Base-by-base conservation (phyloP, 2,888 invertebrate species). In the Cephus sareptanus region DNA sequence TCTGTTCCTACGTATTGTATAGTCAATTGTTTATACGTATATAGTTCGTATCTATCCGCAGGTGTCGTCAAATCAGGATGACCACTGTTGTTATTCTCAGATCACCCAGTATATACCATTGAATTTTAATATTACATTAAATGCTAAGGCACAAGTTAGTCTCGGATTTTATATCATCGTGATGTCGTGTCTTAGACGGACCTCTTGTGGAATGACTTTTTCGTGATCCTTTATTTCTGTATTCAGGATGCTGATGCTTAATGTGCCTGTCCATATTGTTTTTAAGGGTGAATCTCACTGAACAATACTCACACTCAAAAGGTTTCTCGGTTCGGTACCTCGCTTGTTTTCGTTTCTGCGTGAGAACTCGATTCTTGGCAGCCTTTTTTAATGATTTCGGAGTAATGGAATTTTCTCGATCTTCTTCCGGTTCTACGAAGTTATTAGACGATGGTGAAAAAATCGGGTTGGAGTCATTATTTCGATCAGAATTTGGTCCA, bases 221-320 rank as follows among this genome's bases (percentile, higher is more conserved):
- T 35, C 95, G 92, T 85, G 97, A 95, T 70, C 96, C 93, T 82
- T 97, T 96, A 76, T 96, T 96, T 96, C 97, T 98, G 88, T 94
- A 96, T 82, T 97, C 96, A 0, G 98, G 98, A 92, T 98, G 98
- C 85, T 98, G 98, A 86, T 98, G 97, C 89, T 98, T 98, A 4
- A 98, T 96, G 86, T 98, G 98, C 0, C 98, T 94, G 90, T 98
- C 98, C 97, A 98, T 98, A 87, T 98, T 98, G 13, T 97, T 97
- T n/a, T 97, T 94, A 15, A 98, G 92, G 0, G 98, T 98, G 87
- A 98, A 98, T 77, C 97, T 93, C 0, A 97, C 97, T 0, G 97
- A 96, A 91, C 98, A 98, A 88, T 97, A 96, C 79, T 96, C 96
- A 90, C 98, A 98, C 0, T 96, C 95, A 91, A 97, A 98, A 0